Conservation (phyloP, 2,888 invertebrate genomes). For the Harpalus rubripes region DNA sequence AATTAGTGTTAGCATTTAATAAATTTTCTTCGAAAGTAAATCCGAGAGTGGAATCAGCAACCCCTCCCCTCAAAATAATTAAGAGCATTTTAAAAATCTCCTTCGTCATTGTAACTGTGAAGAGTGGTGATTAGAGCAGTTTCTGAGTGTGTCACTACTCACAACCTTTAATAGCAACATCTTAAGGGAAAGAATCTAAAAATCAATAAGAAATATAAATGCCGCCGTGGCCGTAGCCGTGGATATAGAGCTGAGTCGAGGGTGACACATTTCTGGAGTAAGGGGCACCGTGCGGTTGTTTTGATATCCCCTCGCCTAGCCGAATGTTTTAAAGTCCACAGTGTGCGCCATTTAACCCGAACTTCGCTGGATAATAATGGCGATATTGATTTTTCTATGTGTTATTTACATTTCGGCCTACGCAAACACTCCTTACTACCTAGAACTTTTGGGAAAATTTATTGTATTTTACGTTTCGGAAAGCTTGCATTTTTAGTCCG, state of each 20-base stretch:
- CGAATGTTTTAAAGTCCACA: conserved; percentile 65
- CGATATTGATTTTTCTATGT: conserved; percentile 65
- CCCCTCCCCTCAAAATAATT: neutral
- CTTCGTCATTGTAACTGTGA: neutral
- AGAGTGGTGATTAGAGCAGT: conserved; percentile 13
- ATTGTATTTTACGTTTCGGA: conserved; percentile 64
- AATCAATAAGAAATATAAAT: conserved; percentile 53
- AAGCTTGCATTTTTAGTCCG: conserved; percentile 63
- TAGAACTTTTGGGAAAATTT: conserved; percentile 63
- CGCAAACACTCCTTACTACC: conserved; percentile 63
- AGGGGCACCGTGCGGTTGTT: conserved; percentile 56
- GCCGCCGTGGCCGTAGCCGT: neutral
- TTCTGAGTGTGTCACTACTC: conserved; percentile 4
- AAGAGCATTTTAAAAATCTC: conserved; percentile 3
- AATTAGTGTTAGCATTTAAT: no score
- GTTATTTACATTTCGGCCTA: conserved; percentile 64
- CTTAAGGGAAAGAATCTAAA: conserved; percentile 46
- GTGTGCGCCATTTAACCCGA: conserved; percentile 64
- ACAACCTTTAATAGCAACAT: conserved; percentile 28
- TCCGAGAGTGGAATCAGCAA: neutral
- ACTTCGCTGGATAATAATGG: conserved; percentile 61
- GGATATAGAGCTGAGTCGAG: neutral
- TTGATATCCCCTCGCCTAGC: conserved; percentile 61
- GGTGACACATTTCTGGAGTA: conserved; percentile 46
- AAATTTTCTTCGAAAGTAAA: no score